Evolutionary conservation across 1,140 invertebrate species (phyloP), one percentile per base, ranked within the genome.

Genomic region (Drosophila asahinai): DNA sequence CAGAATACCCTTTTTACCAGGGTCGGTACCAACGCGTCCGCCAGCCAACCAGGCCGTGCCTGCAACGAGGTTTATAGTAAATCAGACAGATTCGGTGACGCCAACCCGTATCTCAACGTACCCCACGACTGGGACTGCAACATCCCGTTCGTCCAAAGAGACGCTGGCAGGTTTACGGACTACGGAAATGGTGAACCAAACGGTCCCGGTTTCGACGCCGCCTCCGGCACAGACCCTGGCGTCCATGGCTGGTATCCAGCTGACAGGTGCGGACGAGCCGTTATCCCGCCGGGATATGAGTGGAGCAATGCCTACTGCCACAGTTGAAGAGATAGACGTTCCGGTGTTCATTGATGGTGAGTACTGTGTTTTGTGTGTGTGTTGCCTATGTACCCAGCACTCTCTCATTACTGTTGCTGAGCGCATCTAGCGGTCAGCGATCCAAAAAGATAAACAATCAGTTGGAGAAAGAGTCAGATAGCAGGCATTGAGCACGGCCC

Each of bases 261-360:
- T 92, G 80, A 86, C 91, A 92, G 87, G 84, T 91, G 80, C 82
- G 68, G 91, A 92, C 54, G 79, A 77, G 86, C 77, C 55, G 84
- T 74, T 51, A 81, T 92, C 80, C 82, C 77, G 68, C 75, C 72
- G 60, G 80, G 90, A 90, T 90, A 81, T 92, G 91, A 92, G 91
- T 92, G 91, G 91, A 92, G 91, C 91, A 92, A 92, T 92, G 91
- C 91, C 91, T 89, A 91, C 87, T 92, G 91, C 91, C 89, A 92
- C 91, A 92, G 91, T 92, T 92, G 91, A 92, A 92, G 91, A 92
- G 91, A 92, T 92, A 86, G 89, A 92, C 82, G 91, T 92, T 92
- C 91, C 91, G 91, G 91, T 92, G 87, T 92, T 92, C 91, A 92
- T 92, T 86, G 87, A 92, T 92, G 91, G 91, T 92, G 91, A 92